A percentile compares a stretch with the other conserved stretches of the same genome.
Conservation (phyloP, 2,888 invertebrate genomes). For the Theristus sp. region DNA sequence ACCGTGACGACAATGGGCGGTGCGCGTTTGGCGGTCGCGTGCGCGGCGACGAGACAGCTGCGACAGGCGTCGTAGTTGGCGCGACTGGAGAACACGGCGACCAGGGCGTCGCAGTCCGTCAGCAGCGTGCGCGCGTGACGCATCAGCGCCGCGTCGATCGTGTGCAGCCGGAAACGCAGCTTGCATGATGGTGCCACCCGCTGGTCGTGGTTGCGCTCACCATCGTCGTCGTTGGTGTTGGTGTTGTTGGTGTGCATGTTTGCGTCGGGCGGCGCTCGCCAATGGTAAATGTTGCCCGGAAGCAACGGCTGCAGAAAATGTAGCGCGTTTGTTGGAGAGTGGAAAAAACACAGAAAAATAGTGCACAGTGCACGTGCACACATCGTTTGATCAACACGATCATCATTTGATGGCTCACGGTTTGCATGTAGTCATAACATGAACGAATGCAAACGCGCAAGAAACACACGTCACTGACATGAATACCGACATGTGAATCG, state of each 20-base stretch:
- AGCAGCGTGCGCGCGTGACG: not conserved
- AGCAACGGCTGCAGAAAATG: not conserved
- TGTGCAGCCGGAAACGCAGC: not conserved
- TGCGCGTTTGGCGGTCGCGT: not conserved
- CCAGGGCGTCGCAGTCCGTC: not conserved
- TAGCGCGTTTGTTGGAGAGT: no score
- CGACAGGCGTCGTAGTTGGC: no score
- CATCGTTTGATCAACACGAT: no score
- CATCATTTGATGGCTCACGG: no score
- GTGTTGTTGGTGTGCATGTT: not conserved
- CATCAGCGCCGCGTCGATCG: not conserved
- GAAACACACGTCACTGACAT: no score
- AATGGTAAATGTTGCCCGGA: not conserved
- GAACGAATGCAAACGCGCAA: no score
- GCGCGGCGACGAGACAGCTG: no score
- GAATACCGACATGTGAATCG: no score
- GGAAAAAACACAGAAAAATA: no score
- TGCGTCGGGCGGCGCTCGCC: not conserved
- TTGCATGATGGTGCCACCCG: not conserved
- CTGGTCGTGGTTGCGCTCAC: not conserved
- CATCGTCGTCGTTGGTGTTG: not conserved
- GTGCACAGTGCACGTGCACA: no score
- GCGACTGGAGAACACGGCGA: conserved; percentile 10
- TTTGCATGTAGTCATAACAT: no score
- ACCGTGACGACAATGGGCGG: conserved; percentile 27